phyloP scores from a whole-genome alignment of 2,888 invertebrate species.

The Octonoba sinensis region DNA sequence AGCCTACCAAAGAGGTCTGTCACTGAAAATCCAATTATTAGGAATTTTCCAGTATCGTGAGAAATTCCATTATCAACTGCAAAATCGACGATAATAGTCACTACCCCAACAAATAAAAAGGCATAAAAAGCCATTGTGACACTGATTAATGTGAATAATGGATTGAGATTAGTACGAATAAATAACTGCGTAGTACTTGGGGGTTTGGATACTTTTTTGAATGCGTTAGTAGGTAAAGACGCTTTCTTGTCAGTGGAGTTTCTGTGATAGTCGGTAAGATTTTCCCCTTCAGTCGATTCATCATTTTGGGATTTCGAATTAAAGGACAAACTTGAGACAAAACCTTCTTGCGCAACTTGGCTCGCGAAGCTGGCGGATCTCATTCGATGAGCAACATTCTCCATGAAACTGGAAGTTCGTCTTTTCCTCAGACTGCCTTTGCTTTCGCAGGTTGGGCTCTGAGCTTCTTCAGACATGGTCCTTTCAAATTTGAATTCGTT shows the following conservation, averaged over 20 bases:
- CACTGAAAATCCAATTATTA: slow-evolving; percentile 59
- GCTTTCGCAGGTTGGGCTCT: not conserved
- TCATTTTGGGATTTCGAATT: slow-evolving; percentile 8
- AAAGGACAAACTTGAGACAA: slow-evolving; percentile 9
- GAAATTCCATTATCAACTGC: slow-evolving; percentile 55
- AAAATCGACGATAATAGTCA: slow-evolving; percentile 62
- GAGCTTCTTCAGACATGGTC: too few species aligned
- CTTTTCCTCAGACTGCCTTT: not conserved
- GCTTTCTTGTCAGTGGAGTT: not conserved
- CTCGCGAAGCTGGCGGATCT: slow-evolving; percentile 51
- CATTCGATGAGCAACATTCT: slow-evolving; percentile 33
- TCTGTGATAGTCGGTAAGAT: not conserved
- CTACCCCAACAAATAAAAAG: slow-evolving; percentile 32
- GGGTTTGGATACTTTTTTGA: not conserved
- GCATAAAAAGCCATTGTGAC: slow-evolving; percentile 38
- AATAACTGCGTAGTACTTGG: slow-evolving; percentile 2
- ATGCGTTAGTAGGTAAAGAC: not conserved
- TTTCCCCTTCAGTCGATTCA: not conserved
- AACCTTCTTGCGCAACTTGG: slow-evolving; percentile 43
- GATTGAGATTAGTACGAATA: slow-evolving; percentile 14
- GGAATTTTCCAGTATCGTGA: slow-evolving; percentile 35
- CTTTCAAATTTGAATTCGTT: not conserved
- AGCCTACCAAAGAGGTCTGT: slow-evolving; percentile 63
- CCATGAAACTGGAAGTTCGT: slow-evolving; percentile 28
- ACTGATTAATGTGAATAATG: slow-evolving; percentile 38